phyloP scores from a whole-genome alignment of 2,797 vertebrate species.

The Takifugu ocellatus region DNA sequence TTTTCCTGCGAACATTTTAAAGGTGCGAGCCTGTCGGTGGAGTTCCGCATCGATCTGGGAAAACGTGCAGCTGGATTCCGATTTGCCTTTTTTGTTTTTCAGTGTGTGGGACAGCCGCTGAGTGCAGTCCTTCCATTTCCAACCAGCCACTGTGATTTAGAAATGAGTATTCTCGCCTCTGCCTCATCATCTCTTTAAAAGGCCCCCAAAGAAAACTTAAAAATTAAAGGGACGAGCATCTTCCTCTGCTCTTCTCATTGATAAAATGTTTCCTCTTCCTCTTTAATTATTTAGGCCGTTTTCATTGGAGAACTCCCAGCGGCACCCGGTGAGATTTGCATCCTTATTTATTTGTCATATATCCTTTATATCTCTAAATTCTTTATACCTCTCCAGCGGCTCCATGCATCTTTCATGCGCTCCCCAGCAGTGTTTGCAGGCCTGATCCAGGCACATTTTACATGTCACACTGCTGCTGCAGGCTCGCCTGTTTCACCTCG shows the following conservation, averaged over 20 bases:
- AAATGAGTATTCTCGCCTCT: constrained; percentile 8
- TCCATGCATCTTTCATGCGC: constrained; percentile 78
- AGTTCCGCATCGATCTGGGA: constrained; percentile 64
- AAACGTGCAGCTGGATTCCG: constrained; percentile 17
- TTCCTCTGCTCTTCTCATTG: constrained; percentile 71
- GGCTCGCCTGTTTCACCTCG: constrained; percentile 63
- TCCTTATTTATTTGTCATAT: constrained; percentile 85
- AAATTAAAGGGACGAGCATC: constrained; percentile 48
- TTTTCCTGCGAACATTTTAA: constrained; percentile 56
- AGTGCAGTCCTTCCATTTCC: constrained; percentile 7
- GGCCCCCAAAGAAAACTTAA: constrained; percentile 14
- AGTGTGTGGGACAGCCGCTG: not conserved
- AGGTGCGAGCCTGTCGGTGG: constrained; percentile 45
- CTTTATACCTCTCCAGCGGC: constrained; percentile 81
- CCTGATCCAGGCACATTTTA: constrained; percentile 77
- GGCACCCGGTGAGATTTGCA: constrained; percentile 80
- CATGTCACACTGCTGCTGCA: constrained; percentile 61
- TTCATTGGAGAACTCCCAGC: constrained; percentile 80
- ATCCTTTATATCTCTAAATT: constrained; percentile 84
- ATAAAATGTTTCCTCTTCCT: constrained; percentile 79
- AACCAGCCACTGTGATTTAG: not conserved
- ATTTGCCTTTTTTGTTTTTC: not conserved
- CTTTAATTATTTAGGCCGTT: constrained; percentile 78
- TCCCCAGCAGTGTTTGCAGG: constrained; percentile 69
- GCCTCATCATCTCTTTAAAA: constrained; percentile 21